Conservation (phyloP, 2,113 vertebrate genomes). For the Sinocyclocheilus maitianheensis region DNA sequence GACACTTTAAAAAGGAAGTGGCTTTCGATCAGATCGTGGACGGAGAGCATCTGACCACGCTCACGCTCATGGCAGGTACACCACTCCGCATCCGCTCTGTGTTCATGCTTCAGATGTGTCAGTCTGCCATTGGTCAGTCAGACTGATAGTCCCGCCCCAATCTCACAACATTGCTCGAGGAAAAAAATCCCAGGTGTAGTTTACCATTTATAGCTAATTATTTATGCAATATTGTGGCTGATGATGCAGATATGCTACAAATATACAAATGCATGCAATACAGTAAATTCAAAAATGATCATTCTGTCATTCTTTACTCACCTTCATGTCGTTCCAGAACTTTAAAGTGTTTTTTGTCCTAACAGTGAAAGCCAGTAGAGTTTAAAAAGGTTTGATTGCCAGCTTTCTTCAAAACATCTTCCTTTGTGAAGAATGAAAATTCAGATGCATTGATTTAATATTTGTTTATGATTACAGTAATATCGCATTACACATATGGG, state of each 20-base stretch:
- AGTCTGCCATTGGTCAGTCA: too few species aligned
- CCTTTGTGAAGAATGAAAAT: background rate
- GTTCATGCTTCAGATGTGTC: too few species aligned
- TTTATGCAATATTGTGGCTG: too few species aligned
- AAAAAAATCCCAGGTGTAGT: too few species aligned
- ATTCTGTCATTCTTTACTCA: constrained; percentile 52
- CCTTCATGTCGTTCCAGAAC: too few species aligned
- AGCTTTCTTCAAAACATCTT: too few species aligned
- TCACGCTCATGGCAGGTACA: constrained; percentile 82
- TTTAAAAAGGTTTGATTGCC: background rate
- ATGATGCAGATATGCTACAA: too few species aligned
- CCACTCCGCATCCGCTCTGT: background rate
- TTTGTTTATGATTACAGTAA: background rate
- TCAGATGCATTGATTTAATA: background rate
- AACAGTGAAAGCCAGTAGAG: background rate
- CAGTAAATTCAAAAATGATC: constrained; percentile 39
- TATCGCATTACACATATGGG: too few species aligned
- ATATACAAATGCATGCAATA: too few species aligned
- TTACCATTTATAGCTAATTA: too few species aligned
- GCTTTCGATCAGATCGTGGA: constrained; percentile 84
- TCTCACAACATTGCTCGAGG: constrained; percentile 61
- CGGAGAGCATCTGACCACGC: constrained; percentile 73
- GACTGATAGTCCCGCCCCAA: background rate
- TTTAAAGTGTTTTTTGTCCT: background rate
- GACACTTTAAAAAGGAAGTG: constrained; percentile 88